A percentile compares a stretch with the other conserved stretches of the same genome.
phyloP scores from a whole-genome alignment of 2,797 vertebrate species.

The Sus cebifrons region DNA sequence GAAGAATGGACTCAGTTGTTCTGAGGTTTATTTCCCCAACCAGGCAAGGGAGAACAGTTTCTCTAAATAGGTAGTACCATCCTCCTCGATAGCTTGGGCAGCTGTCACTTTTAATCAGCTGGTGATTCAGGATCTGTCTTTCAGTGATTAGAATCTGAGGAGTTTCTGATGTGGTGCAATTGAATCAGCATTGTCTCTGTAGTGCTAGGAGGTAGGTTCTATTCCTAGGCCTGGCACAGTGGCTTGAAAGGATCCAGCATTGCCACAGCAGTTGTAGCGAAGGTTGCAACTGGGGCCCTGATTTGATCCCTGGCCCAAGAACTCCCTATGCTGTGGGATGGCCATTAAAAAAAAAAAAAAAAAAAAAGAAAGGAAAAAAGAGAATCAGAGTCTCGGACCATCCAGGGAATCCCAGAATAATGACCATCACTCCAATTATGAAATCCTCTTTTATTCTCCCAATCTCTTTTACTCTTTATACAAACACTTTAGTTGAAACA shows the following conservation, averaged over 20 bases:
- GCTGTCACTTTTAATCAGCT: conserved; percentile 60
- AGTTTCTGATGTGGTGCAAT: not conserved
- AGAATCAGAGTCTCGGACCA: not conserved
- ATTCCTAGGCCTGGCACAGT: too few species aligned
- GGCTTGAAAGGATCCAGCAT: too few species aligned
- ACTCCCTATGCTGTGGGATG: too few species aligned
- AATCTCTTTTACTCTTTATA: not conserved
- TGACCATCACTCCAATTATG: not conserved
- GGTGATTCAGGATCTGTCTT: conserved; percentile 9
- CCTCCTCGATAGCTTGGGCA: not conserved
- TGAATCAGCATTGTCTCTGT: too few species aligned
- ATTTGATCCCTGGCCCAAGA: too few species aligned
- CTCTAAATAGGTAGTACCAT: conserved; percentile 32
- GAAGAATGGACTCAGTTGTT: conserved; percentile 68
- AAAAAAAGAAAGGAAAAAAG: too few species aligned
- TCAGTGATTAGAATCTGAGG: not conserved
- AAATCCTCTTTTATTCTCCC: not conserved
- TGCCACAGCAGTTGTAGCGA: too few species aligned
- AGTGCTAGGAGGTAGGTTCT: too few species aligned
- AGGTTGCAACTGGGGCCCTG: too few species aligned
- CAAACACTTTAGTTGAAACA: not conserved
- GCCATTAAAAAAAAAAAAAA: too few species aligned
- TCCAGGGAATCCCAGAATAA: not conserved
- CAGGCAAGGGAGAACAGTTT: conserved; percentile 37
- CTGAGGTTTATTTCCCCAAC: conserved; percentile 71